Percentiles rank a stretch among this genome's conserved stretches.
phyloP scores from a whole-genome alignment of 2,113 vertebrate species.

The Tragelaphus scriptus region DNA sequence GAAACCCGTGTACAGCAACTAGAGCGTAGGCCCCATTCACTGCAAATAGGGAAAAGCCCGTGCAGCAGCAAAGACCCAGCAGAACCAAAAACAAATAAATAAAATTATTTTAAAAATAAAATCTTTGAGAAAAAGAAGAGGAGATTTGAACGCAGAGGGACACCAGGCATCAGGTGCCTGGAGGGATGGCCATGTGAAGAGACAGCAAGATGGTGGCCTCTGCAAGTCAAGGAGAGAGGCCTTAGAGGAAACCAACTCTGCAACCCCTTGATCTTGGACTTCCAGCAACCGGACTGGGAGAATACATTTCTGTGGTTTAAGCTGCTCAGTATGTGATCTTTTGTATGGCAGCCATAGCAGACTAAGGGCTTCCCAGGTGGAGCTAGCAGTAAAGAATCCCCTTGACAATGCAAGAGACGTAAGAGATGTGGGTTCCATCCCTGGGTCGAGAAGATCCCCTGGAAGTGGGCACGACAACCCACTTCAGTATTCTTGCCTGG shows the following conservation, averaged over 20 bases:
- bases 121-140: not conserved
- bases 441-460: not conserved
- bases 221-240: not conserved
- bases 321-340: not conserved
- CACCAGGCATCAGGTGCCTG: not conserved
- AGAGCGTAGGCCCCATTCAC: not conserved
- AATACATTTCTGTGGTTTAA: not conserved
- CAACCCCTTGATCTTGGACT: not conserved
- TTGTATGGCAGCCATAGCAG: not conserved
- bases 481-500: not conserved
- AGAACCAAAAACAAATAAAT: not conserved
- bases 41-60: not conserved
- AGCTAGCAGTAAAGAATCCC: not conserved
- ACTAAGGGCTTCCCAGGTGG: not conserved
- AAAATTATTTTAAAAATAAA: not conserved
- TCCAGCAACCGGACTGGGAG: not conserved
- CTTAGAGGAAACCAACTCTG: not conserved
- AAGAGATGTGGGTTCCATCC: not conserved
- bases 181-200: not conserved
- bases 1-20: not conserved
- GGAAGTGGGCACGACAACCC: not conserved
- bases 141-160: not conserved
- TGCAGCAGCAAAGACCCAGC: not conserved
- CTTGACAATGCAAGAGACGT: not conserved
- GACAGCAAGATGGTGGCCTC: not conserved